These are phyloP conservation scores for Drosophila navojoa DNA, from an alignment of 1,140 invertebrate species.

Conservation along the genomic window DNA sequence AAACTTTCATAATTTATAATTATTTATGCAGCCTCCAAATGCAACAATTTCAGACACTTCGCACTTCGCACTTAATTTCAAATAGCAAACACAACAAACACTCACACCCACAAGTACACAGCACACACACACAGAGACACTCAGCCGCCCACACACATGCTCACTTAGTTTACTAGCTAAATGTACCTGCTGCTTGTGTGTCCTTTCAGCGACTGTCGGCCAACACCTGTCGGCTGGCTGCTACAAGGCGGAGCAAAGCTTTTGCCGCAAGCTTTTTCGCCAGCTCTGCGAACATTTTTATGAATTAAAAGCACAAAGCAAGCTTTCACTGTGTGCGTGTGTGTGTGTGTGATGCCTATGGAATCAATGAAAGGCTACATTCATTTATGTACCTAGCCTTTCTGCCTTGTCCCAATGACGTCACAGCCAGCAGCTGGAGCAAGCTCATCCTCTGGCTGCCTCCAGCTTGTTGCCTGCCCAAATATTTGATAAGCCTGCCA, in stretches of 20 bases:
- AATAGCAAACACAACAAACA: slow-evolving; percentile 4
- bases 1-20: neutral
- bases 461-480: slow-evolving; percentile 2
- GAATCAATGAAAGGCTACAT: slow-evolving; percentile 56
- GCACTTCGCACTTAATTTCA: neutral
- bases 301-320: slow-evolving; percentile 67
- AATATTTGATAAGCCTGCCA: slow-evolving; percentile 35
- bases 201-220: slow-evolving; percentile 67
- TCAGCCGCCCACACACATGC: neutral
- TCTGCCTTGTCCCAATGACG: slow-evolving; percentile 44
- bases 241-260: slow-evolving; percentile 24
- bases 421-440: slow-evolving; percentile 44
- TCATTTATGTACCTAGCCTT: slow-evolving; percentile 21
- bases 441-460: slow-evolving; percentile 16
- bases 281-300: slow-evolving; percentile 56
- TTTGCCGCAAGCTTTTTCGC: slow-evolving; percentile 50
- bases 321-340: slow-evolving; percentile 40
- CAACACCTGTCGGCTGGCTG: slow-evolving; percentile 73
- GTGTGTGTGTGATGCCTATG: slow-evolving; percentile 37
- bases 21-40: neutral
- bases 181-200: slow-evolving; percentile 65
- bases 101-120: neutral
- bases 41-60: slow-evolving; percentile 8
- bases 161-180: neutral
- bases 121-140: neutral